These are phyloP conservation scores for Hemicrepidius hirtus DNA, from an alignment of 2,888 invertebrate genomes.

Conservation along the genomic window DNA sequence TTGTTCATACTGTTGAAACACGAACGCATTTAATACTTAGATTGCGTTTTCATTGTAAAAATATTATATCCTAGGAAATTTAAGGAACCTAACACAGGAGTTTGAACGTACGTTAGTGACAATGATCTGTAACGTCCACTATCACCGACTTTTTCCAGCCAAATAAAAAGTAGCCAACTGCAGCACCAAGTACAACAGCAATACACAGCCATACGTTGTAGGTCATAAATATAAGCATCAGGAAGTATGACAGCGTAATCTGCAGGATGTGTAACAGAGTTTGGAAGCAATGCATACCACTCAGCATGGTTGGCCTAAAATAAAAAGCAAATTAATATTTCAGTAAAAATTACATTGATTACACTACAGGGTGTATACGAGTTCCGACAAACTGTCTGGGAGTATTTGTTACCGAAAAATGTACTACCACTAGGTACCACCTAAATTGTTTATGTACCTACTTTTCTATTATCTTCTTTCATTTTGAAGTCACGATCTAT, in stretches of 20 bases:
- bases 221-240: constrained; percentile 98
- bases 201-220: constrained; percentile 96
- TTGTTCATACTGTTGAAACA: constrained; percentile 1
- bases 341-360: no score
- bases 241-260: constrained; percentile 92
- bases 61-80: neutral
- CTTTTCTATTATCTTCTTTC: no score
- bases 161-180: constrained; percentile 94
- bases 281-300: constrained; percentile 88
- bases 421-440: no score
- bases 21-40: neutral
- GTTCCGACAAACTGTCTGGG: no score
- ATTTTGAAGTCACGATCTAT: no score
- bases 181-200: constrained; percentile 91
- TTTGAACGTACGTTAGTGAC: constrained; percentile 75
- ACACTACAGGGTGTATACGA: no score
- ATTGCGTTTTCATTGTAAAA: neutral
- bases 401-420: no score
- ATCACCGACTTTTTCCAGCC: constrained; percentile 96
- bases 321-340: constrained; percentile 43
- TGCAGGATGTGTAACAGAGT: constrained; percentile 92
- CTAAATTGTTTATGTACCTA: no score
- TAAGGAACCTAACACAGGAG: constrained; percentile 13
- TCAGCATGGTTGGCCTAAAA: constrained; percentile 89
- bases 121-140: constrained; percentile 96